Evolutionary conservation across 2,888 invertebrate genomes (phyloP), one percentile per base, ranked within the genome.

Genomic region (Macropis europaea): DNA sequence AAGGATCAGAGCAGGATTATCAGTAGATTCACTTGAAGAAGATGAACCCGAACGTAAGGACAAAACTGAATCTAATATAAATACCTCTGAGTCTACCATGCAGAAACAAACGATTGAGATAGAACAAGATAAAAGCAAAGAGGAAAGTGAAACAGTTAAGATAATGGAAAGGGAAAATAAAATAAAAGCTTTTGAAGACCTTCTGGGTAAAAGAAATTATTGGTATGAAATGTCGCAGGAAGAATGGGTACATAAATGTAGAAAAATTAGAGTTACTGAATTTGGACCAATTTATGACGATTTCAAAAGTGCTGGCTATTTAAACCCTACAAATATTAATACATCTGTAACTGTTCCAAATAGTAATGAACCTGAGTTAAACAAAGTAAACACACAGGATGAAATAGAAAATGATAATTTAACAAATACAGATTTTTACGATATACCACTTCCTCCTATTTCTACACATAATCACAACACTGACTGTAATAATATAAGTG

Each of bases 231-330:
- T 95, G 92, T 92, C 93, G 0, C 95, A 96, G 91, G 94, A 95
- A 86, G 95, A 95, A 89, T 96, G 95, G 93, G 92, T 95, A 5
- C 92, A 94, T 73, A 94, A 95, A 83, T 93, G 95, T 87, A 92
- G 97, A 75, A 90, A 91, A 56, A 94, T 95, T 85, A 92, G 97
- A 75, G 91, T 91, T 22, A 85, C 92, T 0, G 96, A 97, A 88
- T 97, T 97, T 90, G 97, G 96, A 0, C 97, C 97, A 11, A 64
- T 74, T 26, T 88, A 88, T 63, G 72, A 83, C 24, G 85, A 87
- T 60, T 87, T 87, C 43, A 76, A 78, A 6, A 82, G 77, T 54
- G 80, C 72, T 19, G 82, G 79, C 6, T 77, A 73, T 53, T 66
- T 82, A 9, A 36, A 28, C 13, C 2, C 11, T 54, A 40, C 70